Percentiles rank a stretch among this genome's conserved stretches.
Conservation (phyloP, 2,113 vertebrate genomes). For the Nestor notabilis region DNA sequence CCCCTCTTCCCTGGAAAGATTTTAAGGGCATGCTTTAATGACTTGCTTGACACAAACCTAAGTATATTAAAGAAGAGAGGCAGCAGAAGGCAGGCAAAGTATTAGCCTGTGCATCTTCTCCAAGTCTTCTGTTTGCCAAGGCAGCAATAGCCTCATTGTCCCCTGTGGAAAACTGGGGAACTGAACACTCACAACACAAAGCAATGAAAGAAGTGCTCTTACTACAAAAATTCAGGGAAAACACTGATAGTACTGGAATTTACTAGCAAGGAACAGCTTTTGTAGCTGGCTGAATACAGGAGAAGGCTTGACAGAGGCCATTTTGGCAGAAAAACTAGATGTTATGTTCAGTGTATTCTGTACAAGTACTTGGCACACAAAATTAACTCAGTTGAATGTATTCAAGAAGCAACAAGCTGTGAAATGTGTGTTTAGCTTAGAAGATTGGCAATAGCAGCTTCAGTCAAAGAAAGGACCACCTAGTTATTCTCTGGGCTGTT, state of each 20-base stretch:
- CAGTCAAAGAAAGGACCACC: slow-evolving; percentile 46
- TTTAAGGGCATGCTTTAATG: not conserved
- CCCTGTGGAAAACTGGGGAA: not conserved
- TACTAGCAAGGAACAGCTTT: slow-evolving; percentile 21
- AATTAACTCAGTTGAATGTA: not conserved
- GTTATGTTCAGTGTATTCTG: slow-evolving; percentile 24
- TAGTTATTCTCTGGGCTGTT: not conserved
- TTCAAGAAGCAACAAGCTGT: slow-evolving; percentile 53
- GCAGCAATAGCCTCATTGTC: not conserved
- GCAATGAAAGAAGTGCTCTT: not conserved
- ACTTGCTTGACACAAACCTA: not conserved
- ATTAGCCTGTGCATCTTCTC: not conserved
- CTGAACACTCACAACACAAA: not conserved
- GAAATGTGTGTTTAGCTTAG: slow-evolving; percentile 52
- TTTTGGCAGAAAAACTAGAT: slow-evolving; percentile 37
- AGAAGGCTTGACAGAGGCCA: slow-evolving; percentile 21
- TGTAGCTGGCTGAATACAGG: slow-evolving; percentile 5
- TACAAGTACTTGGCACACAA: slow-evolving; percentile 42
- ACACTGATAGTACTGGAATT: slow-evolving; percentile 4
- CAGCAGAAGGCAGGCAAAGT: slow-evolving; percentile 2
- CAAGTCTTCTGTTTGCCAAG: not conserved
- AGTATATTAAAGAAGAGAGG: not conserved
- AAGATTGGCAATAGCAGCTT: not conserved
- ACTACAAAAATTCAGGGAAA: slow-evolving; percentile 2
- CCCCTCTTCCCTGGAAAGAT: not conserved